Conservation (phyloP, 2,797 vertebrate genomes). For the Psittacula echo region DNA sequence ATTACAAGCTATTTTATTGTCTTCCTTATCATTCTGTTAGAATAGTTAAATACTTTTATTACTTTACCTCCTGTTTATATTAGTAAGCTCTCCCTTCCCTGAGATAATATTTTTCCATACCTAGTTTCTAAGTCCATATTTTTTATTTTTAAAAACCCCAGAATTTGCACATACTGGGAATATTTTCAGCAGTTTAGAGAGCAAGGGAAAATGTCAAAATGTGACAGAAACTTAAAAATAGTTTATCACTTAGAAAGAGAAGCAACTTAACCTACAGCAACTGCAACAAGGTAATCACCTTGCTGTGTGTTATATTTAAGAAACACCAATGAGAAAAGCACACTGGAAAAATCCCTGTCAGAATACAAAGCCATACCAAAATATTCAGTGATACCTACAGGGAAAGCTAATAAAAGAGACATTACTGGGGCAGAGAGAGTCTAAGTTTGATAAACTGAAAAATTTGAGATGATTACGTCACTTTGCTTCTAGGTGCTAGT, state of each 20-base stretch:
- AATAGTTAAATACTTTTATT: background rate
- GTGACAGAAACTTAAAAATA: background rate
- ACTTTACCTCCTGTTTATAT: background rate
- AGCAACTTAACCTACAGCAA: background rate
- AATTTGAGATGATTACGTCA: background rate
- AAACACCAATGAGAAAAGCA: background rate
- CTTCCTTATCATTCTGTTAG: background rate
- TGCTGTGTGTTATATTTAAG: background rate
- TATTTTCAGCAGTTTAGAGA: background rate
- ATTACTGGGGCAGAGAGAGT: background rate
- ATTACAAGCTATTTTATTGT: background rate
- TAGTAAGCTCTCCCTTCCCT: background rate
- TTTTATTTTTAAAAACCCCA: background rate
- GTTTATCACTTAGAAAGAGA: background rate
- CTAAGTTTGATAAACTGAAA: background rate
- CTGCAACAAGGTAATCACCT: background rate
- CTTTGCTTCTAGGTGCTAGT: background rate
- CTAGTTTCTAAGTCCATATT: background rate
- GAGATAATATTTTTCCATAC: background rate
- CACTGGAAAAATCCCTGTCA: background rate
- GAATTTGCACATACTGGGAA: background rate
- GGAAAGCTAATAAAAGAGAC: background rate
- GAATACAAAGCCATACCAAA: background rate
- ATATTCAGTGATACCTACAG: background rate
- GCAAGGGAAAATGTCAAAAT: background rate